Evolutionary conservation across 2,797 vertebrate genomes (phyloP).

Genomic region (Phoxinus dragarum): DNA sequence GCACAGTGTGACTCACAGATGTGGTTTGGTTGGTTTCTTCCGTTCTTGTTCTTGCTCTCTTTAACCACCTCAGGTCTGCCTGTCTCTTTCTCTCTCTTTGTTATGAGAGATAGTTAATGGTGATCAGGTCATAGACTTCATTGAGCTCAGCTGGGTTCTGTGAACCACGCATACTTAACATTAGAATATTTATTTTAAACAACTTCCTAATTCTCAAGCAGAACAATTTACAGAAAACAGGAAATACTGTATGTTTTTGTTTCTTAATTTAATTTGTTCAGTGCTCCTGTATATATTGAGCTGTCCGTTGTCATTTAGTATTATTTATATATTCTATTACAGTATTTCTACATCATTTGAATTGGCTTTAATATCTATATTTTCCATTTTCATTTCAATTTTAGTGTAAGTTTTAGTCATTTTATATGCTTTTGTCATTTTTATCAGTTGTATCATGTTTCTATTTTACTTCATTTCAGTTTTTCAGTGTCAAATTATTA

Average conservation of each 20-base stretch:
- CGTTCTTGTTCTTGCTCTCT: not conserved
- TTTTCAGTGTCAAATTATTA: not conserved
- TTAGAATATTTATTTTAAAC: not conserved
- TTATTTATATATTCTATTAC: not conserved
- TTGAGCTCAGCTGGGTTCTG: not conserved
- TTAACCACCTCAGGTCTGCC: not conserved
- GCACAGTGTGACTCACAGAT: not conserved
- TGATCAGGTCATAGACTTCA: not conserved
- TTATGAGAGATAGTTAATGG: not conserved
- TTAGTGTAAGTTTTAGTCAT: not conserved
- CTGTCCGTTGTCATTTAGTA: not conserved
- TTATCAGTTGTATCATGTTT: not conserved
- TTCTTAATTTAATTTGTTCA: not conserved
- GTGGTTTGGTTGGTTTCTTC: constrained; percentile 4
- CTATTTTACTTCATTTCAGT: not conserved
- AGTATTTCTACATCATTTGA: not conserved
- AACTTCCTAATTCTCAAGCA: not conserved
- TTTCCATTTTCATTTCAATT: not conserved
- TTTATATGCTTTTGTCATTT: not conserved
- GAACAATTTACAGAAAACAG: not conserved
- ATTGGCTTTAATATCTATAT: not conserved
- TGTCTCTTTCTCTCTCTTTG: not conserved
- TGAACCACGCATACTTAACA: not conserved
- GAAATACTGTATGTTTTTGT: not conserved
- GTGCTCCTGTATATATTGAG: not conserved